Base-by-base conservation (phyloP, 2,888 invertebrate genomes). In the Apocheima hispidaria region DNA sequence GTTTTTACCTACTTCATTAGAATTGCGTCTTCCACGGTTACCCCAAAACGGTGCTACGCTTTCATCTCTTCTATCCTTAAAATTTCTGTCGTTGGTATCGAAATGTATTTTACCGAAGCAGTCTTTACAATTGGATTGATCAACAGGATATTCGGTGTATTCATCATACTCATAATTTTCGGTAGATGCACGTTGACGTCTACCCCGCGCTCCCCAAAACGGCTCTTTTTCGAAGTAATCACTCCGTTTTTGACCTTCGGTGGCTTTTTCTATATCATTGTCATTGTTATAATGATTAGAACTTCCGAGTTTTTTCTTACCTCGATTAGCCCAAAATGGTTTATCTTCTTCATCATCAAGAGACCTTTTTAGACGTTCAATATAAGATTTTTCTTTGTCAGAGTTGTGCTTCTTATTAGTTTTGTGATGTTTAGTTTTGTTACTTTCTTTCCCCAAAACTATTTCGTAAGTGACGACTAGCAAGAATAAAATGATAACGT, bases 161-260 rank as follows among this genome's bases (percentile, higher is more conserved):
- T 77, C 74, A 28, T 69, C 68, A 2, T 75, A 79, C 16, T 63
- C 53, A 46, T 67, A 59, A 54, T 72, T 73, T 73, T 88, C 88
- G 12, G 71, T 64, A 0, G 83, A 79, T 0, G 73, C 73, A 61
- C 77, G 79, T 0, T 84, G 86, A 14, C 90, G 80, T 68, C 85
- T 78, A 6, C 89, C 90, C 68, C 90, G 77, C 28, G 79, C 84
- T 6, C 83, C 90, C 92, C 92, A 92, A 74, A 92, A 92, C 1
- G 89, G 90, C 36, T 87, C 84, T 52, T 84, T 76, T 9, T 79
- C 70, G 1, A 76, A 40, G 40, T 75, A 74, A 12, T 73, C 70
- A 65, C 66, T 73, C 6, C 68, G 71, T 54, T 81, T 78, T 21
- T 71, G 38, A 14, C 74, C 44, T 56, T 70, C 74, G 60, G 74